Evolutionary conservation across 1,140 invertebrate genomes (phyloP), one percentile per base, ranked within the genome.

Genomic region (Trichonephila inaurata): DNA sequence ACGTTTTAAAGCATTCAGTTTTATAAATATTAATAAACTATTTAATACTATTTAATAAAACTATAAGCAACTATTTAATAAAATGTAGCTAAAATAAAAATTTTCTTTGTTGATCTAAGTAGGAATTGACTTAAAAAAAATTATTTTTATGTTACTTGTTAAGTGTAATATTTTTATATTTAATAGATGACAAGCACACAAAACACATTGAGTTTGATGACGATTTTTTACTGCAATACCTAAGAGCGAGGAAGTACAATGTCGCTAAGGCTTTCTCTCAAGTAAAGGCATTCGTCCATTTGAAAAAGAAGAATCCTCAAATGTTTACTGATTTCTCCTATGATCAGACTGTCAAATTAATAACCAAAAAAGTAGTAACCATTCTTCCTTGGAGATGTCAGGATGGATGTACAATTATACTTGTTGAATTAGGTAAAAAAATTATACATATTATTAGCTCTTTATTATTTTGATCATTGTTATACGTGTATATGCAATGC

Each of bases 371-470:
- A n/a, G 18, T 72, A 0, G 2, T 89, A 0, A 89, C 87, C 1
- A 58, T 89, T 24, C 72, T 89, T 10, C 87, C 87, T 16, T 89
- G 40, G 18, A 89, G 87, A 24, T 89, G 87, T 8, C 87, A 89
- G 51, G 87, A 89, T 14, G 87, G 87, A 10, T 89, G 87, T n/a
- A n/a, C 87, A 12, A 60, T 89, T 19, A 5, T 89, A 6, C 44
- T 89, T 12, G 18, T 89, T 14, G 87, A 89, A 89, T 19, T 89
- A 24, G 87, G 87, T 89, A 72, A 72, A 24, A 6, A 44, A 7
- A 10, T 51, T 12, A 12, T 51, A 10, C 10, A 51, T 51, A 10
- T 51, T 51, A 51, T 2, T 3, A 2, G 1, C 3, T 2, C 1
- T 40, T 40, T 40, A 40, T 40, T 40, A 40, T 40, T 40, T 40